A percentile compares a stretch with the other conserved stretches of the same genome.
phyloP scores from a whole-genome alignment of 2,888 invertebrate genomes.

The Cremastinae sp. region DNA sequence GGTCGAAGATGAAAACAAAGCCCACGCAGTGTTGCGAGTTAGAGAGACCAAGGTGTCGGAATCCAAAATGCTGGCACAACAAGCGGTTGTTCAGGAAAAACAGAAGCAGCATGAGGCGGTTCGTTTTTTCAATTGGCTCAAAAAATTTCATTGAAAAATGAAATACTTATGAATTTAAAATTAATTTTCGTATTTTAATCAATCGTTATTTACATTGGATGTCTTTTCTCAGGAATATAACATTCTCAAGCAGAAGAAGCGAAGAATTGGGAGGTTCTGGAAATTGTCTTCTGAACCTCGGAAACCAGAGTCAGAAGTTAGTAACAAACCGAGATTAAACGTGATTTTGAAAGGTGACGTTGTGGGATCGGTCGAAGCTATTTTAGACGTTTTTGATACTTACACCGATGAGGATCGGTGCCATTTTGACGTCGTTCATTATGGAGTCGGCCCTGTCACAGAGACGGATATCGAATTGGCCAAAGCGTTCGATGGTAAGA shows the following conservation, averaged over 20 bases:
- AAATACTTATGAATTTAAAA: neutral
- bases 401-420: conserved; percentile 88
- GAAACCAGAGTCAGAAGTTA: conserved; percentile 81
- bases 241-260: conserved; percentile 83
- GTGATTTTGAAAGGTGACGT: conserved; percentile 93
- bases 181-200: conserved; percentile 1
- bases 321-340: conserved; percentile 82
- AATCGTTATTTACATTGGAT: conserved; percentile 38
- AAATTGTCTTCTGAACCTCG: conserved; percentile 83
- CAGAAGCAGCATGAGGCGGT: conserved; percentile 84
- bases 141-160: neutral
- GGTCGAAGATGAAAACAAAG: conserved; percentile 88
- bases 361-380: conserved; percentile 97
- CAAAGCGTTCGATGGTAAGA: conserved; percentile 84
- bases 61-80: conserved; percentile 85
- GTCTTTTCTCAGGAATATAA: conserved; percentile 82
- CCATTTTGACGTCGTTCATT: conserved; percentile 91
- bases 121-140: conserved; percentile 27
- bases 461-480: conserved; percentile 93
- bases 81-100: conserved; percentile 84
- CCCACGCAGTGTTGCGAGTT: conserved; percentile 85
- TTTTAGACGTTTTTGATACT: conserved; percentile 93
- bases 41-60: conserved; percentile 84
- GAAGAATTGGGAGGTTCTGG: conserved; percentile 84
- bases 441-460: conserved; percentile 93